Evolutionary conservation across 2,888 invertebrate genomes (phyloP), one percentile per base, ranked within the genome.

Genomic region (Keiferia lycopersicella): DNA sequence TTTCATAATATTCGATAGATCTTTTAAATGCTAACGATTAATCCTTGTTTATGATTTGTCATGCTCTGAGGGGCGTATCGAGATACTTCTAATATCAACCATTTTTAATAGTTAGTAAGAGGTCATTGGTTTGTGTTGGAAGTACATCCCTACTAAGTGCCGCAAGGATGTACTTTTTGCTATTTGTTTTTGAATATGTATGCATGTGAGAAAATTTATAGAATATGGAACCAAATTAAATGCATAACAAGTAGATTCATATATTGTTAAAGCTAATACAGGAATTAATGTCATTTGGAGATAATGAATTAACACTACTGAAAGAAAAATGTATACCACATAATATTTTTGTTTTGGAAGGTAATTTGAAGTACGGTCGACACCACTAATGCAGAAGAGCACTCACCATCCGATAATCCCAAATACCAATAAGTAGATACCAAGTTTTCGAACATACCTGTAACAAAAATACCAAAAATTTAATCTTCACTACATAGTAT

Each of bases 1-100:
- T 26, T 60, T 60, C 60, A 26, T 60, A 60, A 45, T 16, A 60
- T 41, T n/a, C 60, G 14, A 45, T 60, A 45, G 45, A 38, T 39
- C 60, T 60, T 22, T 6, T 60, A 45, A 60, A 60, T 45, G 60
- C 22, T 60, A 16, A 8, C 22, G 30, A 56, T 56, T 56, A 56
- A 56, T 56, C 56, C 51, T 51, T 51, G 51, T 51, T 20, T 20
- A 51, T 45, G 56, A 56, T 56, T n/a, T 56, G 26, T 34, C 34
- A 56, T 26, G 56, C 30, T 56, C 34, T 34, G 16, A 30, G n/a
- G 14, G n/a, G 26, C n/a, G 12, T 56, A 4, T 16, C 45, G 45
- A 45, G 45, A 45, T 45, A 45, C 45, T 45, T 45, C 6, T 45
- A 45, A 45, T 45, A 45, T 45, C 16, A 16, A 45, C n/a, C n/a